These are phyloP conservation scores for Sipha maydis DNA, from an alignment of 2,888 invertebrate species.

Conservation along the genomic window DNA sequence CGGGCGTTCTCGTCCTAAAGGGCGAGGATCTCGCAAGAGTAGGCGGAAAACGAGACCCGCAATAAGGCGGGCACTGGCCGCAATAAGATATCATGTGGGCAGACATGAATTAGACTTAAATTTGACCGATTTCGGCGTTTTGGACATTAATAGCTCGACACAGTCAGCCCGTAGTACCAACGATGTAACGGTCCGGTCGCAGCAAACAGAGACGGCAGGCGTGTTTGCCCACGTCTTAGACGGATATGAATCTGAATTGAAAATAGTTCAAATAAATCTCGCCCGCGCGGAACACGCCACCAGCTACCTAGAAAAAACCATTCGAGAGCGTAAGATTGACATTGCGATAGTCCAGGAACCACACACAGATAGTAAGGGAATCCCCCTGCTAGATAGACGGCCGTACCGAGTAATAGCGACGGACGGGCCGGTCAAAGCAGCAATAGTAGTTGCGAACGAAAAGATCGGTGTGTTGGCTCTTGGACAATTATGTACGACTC, in stretches of 20 bases:
- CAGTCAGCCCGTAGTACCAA: neutral
- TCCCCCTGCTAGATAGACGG: too few relatives aligned
- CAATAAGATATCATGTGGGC: too few relatives aligned
- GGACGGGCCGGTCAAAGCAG: neutral
- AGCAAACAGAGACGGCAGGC: neutral
- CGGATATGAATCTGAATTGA: neutral
- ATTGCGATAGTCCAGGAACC: neutral
- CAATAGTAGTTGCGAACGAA: neutral
- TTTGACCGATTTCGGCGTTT: too few relatives aligned
- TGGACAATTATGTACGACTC: neutral
- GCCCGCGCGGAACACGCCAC: too few relatives aligned
- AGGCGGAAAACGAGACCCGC: too few relatives aligned
- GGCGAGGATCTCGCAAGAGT: too few relatives aligned
- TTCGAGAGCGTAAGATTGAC: neutral
- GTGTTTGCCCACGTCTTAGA: too few relatives aligned
- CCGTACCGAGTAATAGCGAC: neutral
- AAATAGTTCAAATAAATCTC: neutral
- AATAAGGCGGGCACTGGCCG: too few relatives aligned
- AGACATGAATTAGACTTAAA: too few relatives aligned
- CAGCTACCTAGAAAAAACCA: too few relatives aligned
- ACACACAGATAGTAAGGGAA: neutral
- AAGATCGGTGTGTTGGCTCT: neutral
- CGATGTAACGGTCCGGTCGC: neutral
- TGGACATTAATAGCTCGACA: neutral
- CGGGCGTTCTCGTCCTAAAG: too few relatives aligned